phyloP scores from a whole-genome alignment of 2,888 invertebrate species.

The Orthosia gracilis region DNA sequence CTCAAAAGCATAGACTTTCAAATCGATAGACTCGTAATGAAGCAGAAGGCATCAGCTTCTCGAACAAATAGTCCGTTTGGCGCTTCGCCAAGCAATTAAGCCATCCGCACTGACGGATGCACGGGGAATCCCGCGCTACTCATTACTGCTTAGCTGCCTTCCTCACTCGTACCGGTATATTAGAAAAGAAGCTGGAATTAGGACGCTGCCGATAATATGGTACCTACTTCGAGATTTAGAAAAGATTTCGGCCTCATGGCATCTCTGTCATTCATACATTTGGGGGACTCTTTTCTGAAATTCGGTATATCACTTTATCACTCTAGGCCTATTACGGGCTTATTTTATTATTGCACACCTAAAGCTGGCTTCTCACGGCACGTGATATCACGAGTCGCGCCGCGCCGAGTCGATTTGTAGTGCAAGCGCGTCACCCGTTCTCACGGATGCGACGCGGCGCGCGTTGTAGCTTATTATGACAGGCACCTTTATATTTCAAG shows the following conservation, averaged over 20 bases:
- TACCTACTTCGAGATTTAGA: background rate
- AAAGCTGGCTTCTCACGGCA: too few relatives aligned
- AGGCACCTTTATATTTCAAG: too few relatives aligned
- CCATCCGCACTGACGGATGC: slow-evolving; percentile 67
- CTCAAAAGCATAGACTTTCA: slow-evolving; percentile 55
- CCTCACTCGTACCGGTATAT: slow-evolving; percentile 43
- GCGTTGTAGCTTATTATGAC: too few relatives aligned
- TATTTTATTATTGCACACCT: too few relatives aligned
- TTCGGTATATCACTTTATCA: too few relatives aligned
- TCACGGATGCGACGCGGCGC: too few relatives aligned
- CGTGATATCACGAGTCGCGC: too few relatives aligned
- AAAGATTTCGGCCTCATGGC: background rate
- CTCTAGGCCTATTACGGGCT: too few relatives aligned
- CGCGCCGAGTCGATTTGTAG: too few relatives aligned
- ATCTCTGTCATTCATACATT: background rate
- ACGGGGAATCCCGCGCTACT: slow-evolving; percentile 58
- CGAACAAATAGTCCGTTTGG: slow-evolving; percentile 74
- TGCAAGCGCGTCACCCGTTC: too few relatives aligned
- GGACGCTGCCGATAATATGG: background rate
- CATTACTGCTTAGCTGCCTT: slow-evolving; percentile 60
- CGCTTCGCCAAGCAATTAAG: slow-evolving; percentile 76
- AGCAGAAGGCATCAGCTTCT: slow-evolving; percentile 65
- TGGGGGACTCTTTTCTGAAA: too few relatives aligned
- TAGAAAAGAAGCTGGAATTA: slow-evolving; percentile 48
- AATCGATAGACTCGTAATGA: slow-evolving; percentile 66